Evolutionary conservation across 1,140 invertebrate genomes (phyloP), one percentile per base, ranked within the genome.

Genomic region (Rhopalosiphum padi): DNA sequence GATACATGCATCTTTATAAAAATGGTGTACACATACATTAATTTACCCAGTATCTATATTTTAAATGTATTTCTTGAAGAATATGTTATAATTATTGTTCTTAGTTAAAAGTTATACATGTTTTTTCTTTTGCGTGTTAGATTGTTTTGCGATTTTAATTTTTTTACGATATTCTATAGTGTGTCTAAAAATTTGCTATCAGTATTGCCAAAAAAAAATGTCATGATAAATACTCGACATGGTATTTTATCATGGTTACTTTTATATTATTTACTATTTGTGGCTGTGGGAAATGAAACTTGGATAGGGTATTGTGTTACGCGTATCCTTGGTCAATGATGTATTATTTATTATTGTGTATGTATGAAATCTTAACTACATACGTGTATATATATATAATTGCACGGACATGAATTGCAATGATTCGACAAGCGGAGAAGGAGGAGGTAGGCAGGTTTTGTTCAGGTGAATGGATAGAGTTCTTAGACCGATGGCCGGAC

Each of bases 401-500:
- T 85, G 91, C 82, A 86, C 15, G 7, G 46, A 93, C 91, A 23
- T 43, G 30, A 85, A 93, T 21, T 85, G 91, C 91, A 30, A 85
- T 86, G 22, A 35, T 41, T 21, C 3, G 68, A 51, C 9, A 25
- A 46, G 77, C 25, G 0, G 30, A 43, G 30, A 0, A 82, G 35
- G 83, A 46, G n/a, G 37, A 89, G 46, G 22, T 90, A 90, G 30
- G 43, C 91, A 43, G 90, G 91, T 93, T 85, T 93, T 51, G 77
- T 93, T 51, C 15, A 86, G 82, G 91, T 93, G 91, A 93, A 86
- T 93, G 91, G 60, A 86, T 93, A 51, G 60, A 91, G 68, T 93
- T 35, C 91, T 83, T 43, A 93, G 82, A 93, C 77, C 91, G 77
- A 37, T 86, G 91, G 91, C 91, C 91, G 91, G 91, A 93, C 91